Percentiles rank a stretch among this genome's conserved stretches.
phyloP scores from a whole-genome alignment of 2,888 invertebrate genomes.

The Apamea anceps region DNA sequence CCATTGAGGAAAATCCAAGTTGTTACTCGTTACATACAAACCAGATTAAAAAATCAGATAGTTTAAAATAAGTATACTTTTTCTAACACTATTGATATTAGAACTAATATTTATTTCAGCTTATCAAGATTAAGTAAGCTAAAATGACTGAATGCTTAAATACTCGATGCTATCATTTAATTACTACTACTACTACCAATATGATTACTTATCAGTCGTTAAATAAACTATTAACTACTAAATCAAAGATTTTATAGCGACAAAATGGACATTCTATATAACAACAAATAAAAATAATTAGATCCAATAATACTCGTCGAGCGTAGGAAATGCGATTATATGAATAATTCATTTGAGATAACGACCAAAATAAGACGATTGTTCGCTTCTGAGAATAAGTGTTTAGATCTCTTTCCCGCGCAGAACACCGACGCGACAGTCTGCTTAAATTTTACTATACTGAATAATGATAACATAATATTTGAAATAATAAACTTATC shows the following conservation, averaged over 20 bases:
- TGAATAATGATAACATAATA: conserved; percentile 19
- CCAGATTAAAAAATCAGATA: background rate
- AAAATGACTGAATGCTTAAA: background rate
- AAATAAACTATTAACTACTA: conserved; percentile 43
- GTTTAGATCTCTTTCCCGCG: conserved; percentile 74
- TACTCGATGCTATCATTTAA: conserved; percentile 15
- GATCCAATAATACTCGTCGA: conserved; percentile 73
- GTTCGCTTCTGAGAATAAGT: conserved; percentile 82
- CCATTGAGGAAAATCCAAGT: conserved; percentile 46
- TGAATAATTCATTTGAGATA: conserved; percentile 87
- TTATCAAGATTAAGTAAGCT: conserved; percentile 1
- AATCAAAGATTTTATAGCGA: conserved; percentile 61
- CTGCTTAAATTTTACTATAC: conserved; percentile 1
- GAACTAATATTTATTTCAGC: conserved; percentile 1
- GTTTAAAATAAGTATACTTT: background rate
- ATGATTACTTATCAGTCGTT: conserved; percentile 29
- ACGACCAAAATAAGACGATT: conserved; percentile 86
- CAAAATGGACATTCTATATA: conserved; percentile 49
- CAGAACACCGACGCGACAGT: conserved; percentile 48
- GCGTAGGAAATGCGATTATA: conserved; percentile 84
- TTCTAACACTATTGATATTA: background rate
- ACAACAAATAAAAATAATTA: conserved; percentile 76
- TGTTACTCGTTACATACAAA: conserved; percentile 9
- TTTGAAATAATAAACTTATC: conserved; percentile 1
- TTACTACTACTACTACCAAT: conserved; percentile 14